Evolutionary conservation across 1,140 invertebrate species (phyloP), one percentile per base, ranked within the genome.

Genomic region (Scaptodrosophila lebanonensis): DNA sequence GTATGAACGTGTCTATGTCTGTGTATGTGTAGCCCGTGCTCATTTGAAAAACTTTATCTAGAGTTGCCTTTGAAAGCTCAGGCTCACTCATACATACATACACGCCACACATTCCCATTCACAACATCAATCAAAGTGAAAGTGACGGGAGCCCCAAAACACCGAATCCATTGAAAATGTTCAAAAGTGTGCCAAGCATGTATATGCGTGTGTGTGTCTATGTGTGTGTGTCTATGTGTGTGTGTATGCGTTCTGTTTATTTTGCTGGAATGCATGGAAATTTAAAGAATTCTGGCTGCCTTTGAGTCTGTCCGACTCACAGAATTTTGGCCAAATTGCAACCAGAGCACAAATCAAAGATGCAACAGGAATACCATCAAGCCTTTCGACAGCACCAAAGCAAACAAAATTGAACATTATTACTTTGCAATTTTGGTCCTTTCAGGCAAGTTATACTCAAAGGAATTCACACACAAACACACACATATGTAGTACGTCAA

Each of bases 101-200:
- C 2, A 40, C 8, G 8, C 36, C 25, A 25, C 16, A 32, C n/a
- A 39, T 7, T n/a, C 33, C 47, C 17, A 17, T 9, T 30, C 27
- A 25, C 56, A 56, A 75, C 70, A 69, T 76, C 57, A 75, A 76
- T 76, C 70, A 76, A 62, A 66, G 65, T 48, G 57, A 75, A 69
- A 75, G 70, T 69, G 60, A 62, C 52, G 51, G 45, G 9, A 63
- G 54, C 27, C 48, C 36, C 35, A 44, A 35, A 40, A 40, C 61
- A 12, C 48, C 22, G 61, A 62, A 75, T 75, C 70, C 71, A 75
- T 69, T 75, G 52, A 75, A 75, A 69, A 39, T 39, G 49, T 33
- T 67, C 38, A 52, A 73, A 75, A 73, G 48, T 73, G 42, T 73
- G 66, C 66, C 71, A 75, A 59, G 57, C 61, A 61, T 61, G 32